Evolutionary conservation across 2,888 invertebrate species (phyloP).

Genomic region (Cataglyphis albicans): DNA sequence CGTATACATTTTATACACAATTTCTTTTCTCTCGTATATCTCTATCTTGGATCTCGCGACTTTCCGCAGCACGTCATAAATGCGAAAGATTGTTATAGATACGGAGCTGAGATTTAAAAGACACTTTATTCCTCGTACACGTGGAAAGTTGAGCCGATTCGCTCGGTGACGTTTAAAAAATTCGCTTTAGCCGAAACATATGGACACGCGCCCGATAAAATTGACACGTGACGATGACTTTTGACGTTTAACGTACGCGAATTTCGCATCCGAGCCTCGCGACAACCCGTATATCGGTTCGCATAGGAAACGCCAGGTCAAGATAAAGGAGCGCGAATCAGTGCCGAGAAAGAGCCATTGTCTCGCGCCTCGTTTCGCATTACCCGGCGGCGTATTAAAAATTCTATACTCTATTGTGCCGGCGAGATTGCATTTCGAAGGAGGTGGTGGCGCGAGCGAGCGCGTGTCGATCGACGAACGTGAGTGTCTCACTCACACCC

Average conservation of each 20-base stretch:
- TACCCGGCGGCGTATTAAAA: constrained; percentile 72
- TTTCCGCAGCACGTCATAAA: neutral
- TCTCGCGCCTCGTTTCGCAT: constrained; percentile 76
- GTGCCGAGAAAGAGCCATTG: constrained; percentile 75
- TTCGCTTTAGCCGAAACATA: neutral
- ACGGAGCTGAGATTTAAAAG: neutral
- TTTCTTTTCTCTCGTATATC: constrained; percentile 24
- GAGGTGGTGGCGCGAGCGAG: constrained; percentile 47
- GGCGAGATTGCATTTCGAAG: constrained; percentile 72
- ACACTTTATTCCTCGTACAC: neutral
- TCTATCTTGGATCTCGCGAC: constrained; percentile 14
- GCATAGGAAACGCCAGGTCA: constrained; percentile 73
- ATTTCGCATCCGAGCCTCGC: constrained; percentile 54
- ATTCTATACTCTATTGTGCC: constrained; percentile 75
- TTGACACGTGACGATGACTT: constrained; percentile 16
- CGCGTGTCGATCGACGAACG: constrained; percentile 53
- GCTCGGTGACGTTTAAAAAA: constrained; percentile 3
- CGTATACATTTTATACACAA: neutral
- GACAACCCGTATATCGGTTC: constrained; percentile 73
- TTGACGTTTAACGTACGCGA: constrained; percentile 54
- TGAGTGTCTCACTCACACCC: constrained; percentile 37
- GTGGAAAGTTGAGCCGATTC: neutral
- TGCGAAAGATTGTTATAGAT: neutral
- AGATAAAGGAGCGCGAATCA: constrained; percentile 76
- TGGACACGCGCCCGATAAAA: neutral